These are phyloP conservation scores for Araneus ventricosus DNA, from an alignment of 1,140 invertebrate genomes.

Conservation along the genomic window DNA sequence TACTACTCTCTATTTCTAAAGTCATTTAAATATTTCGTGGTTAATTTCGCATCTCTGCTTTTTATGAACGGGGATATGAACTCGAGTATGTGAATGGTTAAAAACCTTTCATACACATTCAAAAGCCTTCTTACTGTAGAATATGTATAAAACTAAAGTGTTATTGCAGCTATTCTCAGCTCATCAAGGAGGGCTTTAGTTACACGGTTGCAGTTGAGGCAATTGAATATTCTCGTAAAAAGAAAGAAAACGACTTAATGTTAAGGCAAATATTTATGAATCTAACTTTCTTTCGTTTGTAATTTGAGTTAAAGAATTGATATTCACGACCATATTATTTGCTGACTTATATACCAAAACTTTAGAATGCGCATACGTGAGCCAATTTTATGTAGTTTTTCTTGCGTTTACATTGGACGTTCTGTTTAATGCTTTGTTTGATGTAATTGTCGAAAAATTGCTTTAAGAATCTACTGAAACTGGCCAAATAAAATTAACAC, in stretches of 20 bases:
- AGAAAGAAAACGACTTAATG: neutral
- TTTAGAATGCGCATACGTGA: neutral
- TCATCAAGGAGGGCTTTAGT: slow-evolving; percentile 31
- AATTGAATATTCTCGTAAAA: slow-evolving; percentile 23
- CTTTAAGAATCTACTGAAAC: neutral
- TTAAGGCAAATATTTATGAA: slow-evolving; percentile 35
- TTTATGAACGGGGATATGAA: slow-evolving; percentile 57
- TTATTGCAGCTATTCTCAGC: slow-evolving; percentile 52
- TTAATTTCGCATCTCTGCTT: slow-evolving; percentile 33
- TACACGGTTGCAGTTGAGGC: slow-evolving; percentile 1
- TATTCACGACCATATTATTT: neutral
- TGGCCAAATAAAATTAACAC: slow-evolving; percentile 19
- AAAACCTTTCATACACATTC: slow-evolving; percentile 55
- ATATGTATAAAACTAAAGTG: slow-evolving; percentile 49
- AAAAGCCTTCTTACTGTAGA: slow-evolving; percentile 35
- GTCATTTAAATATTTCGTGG: slow-evolving; percentile 42
- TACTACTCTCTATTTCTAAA: slow-evolving; percentile 54
- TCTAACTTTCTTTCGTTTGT: neutral
- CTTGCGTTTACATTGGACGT: slow-evolving; percentile 17
- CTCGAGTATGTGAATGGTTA: slow-evolving; percentile 44
- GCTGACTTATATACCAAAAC: neutral
- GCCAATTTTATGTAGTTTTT: neutral
- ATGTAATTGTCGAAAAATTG: neutral
- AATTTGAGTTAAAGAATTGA: slow-evolving; percentile 4
- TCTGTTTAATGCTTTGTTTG: neutral